Evolutionary conservation across 2,888 invertebrate genomes (phyloP).

Genomic region (Latheticus oryzae): DNA sequence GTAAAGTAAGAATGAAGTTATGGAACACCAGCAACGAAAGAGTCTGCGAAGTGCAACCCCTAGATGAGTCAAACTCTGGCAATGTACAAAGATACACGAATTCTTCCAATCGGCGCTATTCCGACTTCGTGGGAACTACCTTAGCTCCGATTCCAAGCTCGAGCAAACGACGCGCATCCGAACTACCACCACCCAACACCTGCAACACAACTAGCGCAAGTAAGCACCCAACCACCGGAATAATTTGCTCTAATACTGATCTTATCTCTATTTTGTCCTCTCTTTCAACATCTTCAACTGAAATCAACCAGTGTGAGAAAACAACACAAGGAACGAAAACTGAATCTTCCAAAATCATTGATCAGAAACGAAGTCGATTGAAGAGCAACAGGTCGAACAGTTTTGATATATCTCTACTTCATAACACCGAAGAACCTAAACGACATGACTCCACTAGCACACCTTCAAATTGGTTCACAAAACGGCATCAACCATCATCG

Average conservation of each 20-base stretch:
- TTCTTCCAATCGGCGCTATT: constrained; percentile 72
- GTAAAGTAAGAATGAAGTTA: constrained; percentile 85
- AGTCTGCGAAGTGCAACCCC: constrained; percentile 84
- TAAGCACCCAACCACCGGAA: constrained; percentile 67
- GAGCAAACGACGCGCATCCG: constrained; percentile 76
- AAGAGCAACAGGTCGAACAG: constrained; percentile 85
- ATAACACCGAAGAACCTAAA: constrained; percentile 64
- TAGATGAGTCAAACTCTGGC: constrained; percentile 73
- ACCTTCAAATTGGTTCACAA: constrained; percentile 79
- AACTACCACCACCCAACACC: constrained; percentile 71
- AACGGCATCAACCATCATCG: constrained; percentile 77
- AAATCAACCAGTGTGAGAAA: constrained; percentile 80
- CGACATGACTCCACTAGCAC: constrained; percentile 48
- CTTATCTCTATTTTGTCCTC: constrained; percentile 82
- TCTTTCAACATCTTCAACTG: constrained; percentile 83
- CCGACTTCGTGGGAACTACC: constrained; percentile 76
- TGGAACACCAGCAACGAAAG: constrained; percentile 83
- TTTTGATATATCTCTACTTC: constrained; percentile 82
- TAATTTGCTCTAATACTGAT: constrained; percentile 85
- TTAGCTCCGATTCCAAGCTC: constrained; percentile 71
- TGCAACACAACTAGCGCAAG: constrained; percentile 57
- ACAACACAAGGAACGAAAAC: constrained; percentile 50
- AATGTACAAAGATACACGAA: constrained; percentile 72
- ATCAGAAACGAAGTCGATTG: constrained; percentile 70
- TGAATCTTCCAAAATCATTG: constrained; percentile 45